These are phyloP conservation scores for Baronia brevicornis DNA, from an alignment of 2,888 invertebrate genomes.

Conservation along the genomic window DNA sequence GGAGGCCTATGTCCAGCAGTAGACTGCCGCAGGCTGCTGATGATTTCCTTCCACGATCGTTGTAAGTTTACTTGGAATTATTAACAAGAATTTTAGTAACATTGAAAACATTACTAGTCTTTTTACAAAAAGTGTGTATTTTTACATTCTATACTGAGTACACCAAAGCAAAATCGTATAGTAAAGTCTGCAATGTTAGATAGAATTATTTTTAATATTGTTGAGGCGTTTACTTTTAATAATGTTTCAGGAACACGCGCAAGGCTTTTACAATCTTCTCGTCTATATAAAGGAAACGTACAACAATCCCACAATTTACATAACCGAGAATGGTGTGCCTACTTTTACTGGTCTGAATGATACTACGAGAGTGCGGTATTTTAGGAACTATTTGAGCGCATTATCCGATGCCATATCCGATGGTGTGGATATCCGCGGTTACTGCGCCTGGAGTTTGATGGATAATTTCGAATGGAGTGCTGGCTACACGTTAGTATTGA, in stretches of 20 bases:
- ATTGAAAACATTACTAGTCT: no score
- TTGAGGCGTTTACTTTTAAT: not conserved
- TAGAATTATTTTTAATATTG: no score
- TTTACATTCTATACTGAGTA: no score
- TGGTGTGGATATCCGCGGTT: constrained; percentile 52
- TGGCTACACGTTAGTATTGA: constrained; percentile 57
- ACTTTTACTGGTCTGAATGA: constrained; percentile 42
- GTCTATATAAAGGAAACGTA: constrained; percentile 19
- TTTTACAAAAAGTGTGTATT: no score
- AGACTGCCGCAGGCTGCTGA: no score
- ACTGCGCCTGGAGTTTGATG: constrained; percentile 73
- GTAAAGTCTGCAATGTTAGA: no score
- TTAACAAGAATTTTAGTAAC: no score
- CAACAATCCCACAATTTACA: constrained; percentile 21
- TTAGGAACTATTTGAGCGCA: constrained; percentile 40
- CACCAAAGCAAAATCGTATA: no score
- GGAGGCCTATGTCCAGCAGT: no score
- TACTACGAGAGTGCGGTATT: constrained; percentile 36
- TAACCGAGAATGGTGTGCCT: constrained; percentile 69
- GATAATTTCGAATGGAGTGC: constrained; percentile 76
- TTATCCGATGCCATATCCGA: constrained; percentile 43
- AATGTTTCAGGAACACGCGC: constrained; percentile 21
- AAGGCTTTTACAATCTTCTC: constrained; percentile 21
- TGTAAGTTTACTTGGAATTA: no score
- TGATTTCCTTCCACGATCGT: no score